These are phyloP conservation scores for Sebastes elongatus DNA, from an alignment of 2,797 vertebrate genomes.

Conservation along the genomic window DNA sequence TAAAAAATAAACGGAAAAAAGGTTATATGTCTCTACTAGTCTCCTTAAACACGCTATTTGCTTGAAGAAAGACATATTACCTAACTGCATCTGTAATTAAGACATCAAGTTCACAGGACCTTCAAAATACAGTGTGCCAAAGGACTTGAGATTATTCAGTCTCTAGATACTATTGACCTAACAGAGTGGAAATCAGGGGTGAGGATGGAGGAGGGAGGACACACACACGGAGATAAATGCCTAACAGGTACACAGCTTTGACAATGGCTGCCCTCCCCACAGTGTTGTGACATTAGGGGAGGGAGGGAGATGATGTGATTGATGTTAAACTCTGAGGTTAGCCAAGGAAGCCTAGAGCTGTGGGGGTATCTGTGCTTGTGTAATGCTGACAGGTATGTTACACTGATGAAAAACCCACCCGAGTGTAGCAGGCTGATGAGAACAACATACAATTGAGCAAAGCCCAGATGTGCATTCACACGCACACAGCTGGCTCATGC, in stretches of 20 bases:
- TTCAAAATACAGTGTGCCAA: neutral
- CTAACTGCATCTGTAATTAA: neutral
- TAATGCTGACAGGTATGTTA: slow-evolving; percentile 10
- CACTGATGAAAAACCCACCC: neutral
- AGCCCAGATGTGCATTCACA: neutral
- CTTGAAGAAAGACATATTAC: neutral
- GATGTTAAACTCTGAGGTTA: slow-evolving; percentile 35
- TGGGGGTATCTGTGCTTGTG: slow-evolving; percentile 13
- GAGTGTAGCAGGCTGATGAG: slow-evolving; percentile 4
- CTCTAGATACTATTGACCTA: slow-evolving; percentile 5
- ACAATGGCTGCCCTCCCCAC: slow-evolving; percentile 11
- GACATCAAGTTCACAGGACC: neutral
- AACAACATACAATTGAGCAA: neutral
- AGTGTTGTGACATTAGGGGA: neutral
- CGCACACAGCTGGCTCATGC: neutral
- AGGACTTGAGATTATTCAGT: neutral
- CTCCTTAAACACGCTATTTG: neutral
- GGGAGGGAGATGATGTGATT: slow-evolving; percentile 10
- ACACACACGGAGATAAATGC: slow-evolving; percentile 25
- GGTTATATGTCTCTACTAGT: too few relatives aligned
- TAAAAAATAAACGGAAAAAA: neutral
- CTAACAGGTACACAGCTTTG: slow-evolving; percentile 16
- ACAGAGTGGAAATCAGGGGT: slow-evolving; percentile 3
- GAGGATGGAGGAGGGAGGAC: slow-evolving; percentile 4
- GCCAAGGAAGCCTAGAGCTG: slow-evolving; percentile 1